phyloP scores from a whole-genome alignment of 1,140 invertebrate species.

The Oreohelix idahoensis region DNA sequence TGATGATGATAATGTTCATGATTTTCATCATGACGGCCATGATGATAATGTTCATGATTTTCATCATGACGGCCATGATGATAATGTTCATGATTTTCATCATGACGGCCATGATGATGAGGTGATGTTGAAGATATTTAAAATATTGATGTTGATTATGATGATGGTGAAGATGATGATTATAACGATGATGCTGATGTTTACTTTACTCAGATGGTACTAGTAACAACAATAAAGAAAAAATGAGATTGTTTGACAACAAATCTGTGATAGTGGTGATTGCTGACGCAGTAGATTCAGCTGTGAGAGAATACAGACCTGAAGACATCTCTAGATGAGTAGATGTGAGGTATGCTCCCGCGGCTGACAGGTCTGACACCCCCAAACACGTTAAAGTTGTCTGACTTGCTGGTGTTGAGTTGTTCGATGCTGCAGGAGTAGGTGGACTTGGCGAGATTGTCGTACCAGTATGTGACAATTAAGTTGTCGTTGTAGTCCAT shows the following conservation, averaged over 20 bases:
- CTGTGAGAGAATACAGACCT: no score
- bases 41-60: not conserved
- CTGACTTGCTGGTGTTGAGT: slow-evolving; percentile 5
- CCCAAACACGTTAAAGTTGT: slow-evolving; percentile 6
- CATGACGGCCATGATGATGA: no score
- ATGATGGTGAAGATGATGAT: no score
- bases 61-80: not conserved
- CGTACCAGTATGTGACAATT: not conserved
- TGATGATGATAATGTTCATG: not conserved
- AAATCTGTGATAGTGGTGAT: no score
- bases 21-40: not conserved
- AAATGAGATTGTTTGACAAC: no score
- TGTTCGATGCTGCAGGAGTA: slow-evolving; percentile 13
- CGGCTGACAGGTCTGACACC: not conserved
- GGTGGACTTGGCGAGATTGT: not conserved
- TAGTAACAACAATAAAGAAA: no score
- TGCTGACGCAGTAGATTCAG: no score
- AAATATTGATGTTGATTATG: no score
- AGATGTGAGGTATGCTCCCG: not conserved
- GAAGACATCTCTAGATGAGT: not conserved
- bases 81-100: not conserved
- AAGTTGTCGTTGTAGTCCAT: slow-evolving; percentile 10
- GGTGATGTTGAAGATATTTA: no score
- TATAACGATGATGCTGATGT: no score
- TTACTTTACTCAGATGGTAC: no score